Evolutionary conservation across 2,113 vertebrate genomes (phyloP).

Genomic region (Megaleporinus macrocephalus): DNA sequence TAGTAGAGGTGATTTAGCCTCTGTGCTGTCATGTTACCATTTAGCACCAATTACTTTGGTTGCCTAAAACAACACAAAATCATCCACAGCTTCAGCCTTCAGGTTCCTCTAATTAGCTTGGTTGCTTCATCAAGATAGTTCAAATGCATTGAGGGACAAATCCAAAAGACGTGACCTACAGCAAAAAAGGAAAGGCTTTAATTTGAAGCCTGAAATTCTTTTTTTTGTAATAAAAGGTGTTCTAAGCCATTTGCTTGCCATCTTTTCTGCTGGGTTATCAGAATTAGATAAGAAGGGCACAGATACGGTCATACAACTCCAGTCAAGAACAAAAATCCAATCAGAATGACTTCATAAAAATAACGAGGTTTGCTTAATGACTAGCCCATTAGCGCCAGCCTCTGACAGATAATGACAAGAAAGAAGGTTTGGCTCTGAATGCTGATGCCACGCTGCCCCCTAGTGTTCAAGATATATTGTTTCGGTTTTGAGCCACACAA

Average conservation of each 20-base stretch:
- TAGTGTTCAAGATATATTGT: conserved; percentile 42
- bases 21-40: background rate
- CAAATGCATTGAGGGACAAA: background rate
- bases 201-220: background rate
- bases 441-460: conserved; percentile 63
- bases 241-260: background rate
- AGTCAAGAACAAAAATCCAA: conserved; percentile 7
- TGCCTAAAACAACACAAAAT: too few species aligned
- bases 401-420: background rate
- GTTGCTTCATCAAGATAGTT: background rate
- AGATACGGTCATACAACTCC: background rate
- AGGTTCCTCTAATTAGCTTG: background rate
- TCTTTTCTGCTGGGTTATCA: background rate
- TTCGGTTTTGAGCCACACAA: background rate
- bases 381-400: background rate
- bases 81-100: background rate
- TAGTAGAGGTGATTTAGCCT: background rate
- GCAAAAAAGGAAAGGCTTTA: background rate
- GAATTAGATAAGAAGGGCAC: background rate
- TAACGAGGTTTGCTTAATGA: background rate
- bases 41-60: too few species aligned
- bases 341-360: background rate
- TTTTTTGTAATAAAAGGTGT: background rate
- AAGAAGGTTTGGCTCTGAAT: conserved; percentile 8
- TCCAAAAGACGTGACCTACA: background rate